Base-by-base conservation (phyloP, 37 sponge, comb jelly and placozoan species). In the Ianthella basta region DNA sequence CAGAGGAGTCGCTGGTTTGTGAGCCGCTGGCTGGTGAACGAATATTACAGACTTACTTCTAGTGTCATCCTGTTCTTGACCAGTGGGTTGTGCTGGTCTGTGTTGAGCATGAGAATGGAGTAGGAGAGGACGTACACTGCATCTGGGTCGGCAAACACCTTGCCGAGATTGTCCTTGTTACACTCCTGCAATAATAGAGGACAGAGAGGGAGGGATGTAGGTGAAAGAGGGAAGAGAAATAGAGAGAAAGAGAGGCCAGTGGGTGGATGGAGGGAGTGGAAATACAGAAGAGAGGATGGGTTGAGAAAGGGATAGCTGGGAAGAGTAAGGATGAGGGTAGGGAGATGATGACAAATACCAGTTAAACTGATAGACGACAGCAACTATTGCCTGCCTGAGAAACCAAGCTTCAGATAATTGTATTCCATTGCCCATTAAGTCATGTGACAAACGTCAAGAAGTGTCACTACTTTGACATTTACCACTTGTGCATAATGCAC, bases 31-130 rank as follows among this genome's bases (percentile, higher is more conserved):
- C n/a, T n/a, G n/a, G n/a, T n/a, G n/a, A n/a, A n/a, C n/a, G n/a
- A n/a, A n/a, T n/a, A n/a, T n/a, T n/a, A 50, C 25, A 27, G 10
- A 53, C 90, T 60, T 27, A 94, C 95, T 60, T 88, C 87, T 0
- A 92, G 38, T 15, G 93, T 87, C 96, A 96, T 96, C 35, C 80
- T 87, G 56, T 90, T 90, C 69, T 84, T 88, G 63, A 88, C 80
- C 72, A 88, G 88, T 21, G 89, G 83, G 69, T 84, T 96, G 59
- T 96, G 93, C 36, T 91, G 99, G 60, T 98, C 99, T 0, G 91
- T 92, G 86, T 98, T 91, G 44, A 98, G 91, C 91, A 98, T 94
- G 67, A 98, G 80, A 77, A 95, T 98, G 23, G 96, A 91, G 72
- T 98, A 98, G 70, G 87, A 78, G 55, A 98, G 83, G 24, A 95